Percentiles rank a stretch among this genome's conserved stretches.
phyloP scores from a whole-genome alignment of 2,797 vertebrate genomes.

The Smutsia temminckii region DNA sequence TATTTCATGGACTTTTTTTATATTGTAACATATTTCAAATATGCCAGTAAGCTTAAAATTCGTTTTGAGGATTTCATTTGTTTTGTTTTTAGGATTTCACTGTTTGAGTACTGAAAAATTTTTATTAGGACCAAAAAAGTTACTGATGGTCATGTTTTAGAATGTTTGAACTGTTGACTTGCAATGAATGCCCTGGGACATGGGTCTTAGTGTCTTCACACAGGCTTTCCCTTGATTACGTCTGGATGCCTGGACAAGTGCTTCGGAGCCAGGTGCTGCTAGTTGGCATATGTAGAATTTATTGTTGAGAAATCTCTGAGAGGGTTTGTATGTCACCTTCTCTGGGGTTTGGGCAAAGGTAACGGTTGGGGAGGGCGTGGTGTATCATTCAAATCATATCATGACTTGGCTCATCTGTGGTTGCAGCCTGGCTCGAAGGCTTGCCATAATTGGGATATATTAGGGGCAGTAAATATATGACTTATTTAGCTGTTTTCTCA shows the following conservation, averaged over 20 bases:
- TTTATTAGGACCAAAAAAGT: slow-evolving; percentile 17
- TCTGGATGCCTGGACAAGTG: not conserved
- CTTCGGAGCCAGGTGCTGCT: not conserved
- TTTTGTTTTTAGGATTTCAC: slow-evolving; percentile 36
- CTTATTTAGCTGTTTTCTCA: not conserved
- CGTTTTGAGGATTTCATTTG: slow-evolving; percentile 39
- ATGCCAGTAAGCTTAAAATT: slow-evolving; percentile 49
- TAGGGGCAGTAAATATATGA: not conserved
- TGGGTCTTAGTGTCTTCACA: too few species aligned
- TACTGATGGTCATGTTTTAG: not conserved
- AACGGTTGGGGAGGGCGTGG: not conserved
- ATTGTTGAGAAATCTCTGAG: not conserved
- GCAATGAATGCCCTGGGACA: not conserved
- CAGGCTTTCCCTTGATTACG: not conserved
- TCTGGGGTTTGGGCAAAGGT: not conserved
- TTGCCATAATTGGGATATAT: not conserved
- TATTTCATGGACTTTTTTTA: slow-evolving; percentile 23
- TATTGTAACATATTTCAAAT: slow-evolving; percentile 56
- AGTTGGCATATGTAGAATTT: not conserved
- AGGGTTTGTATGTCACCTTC: not conserved
- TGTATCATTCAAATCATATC: rapidly evolving
- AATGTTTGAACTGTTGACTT: slow-evolving; percentile 9
- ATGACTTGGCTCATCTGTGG: not conserved
- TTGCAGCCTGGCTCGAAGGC: not conserved
- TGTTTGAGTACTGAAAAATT: slow-evolving; percentile 1